A percentile compares a stretch with the other conserved stretches of the same genome.
Conservation (phyloP, 1,140 invertebrate species). For the Aphidius ervi region DNA sequence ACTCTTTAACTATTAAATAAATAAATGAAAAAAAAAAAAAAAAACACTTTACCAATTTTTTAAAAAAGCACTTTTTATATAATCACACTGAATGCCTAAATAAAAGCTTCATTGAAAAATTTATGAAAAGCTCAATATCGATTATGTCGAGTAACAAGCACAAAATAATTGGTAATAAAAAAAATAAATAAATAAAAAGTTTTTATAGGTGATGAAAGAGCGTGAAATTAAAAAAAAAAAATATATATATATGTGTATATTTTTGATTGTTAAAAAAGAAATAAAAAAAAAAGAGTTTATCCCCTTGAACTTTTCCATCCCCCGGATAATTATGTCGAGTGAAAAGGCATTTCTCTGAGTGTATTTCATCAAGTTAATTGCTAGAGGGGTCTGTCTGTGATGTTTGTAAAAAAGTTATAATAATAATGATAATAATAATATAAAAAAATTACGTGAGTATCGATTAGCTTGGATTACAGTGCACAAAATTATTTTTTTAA, state of each 20-base stretch:
- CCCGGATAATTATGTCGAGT: constrained; percentile 18
- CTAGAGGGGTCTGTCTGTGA: not conserved
- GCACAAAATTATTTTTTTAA: not conserved
- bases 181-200: not conserved
- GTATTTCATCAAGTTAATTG: constrained; percentile 23
- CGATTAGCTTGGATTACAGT: not conserved
- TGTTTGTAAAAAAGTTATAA: too few species aligned
- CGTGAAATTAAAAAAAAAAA: too few species aligned
- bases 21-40: not conserved
- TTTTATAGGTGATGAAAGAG: not conserved
- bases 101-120: too few species aligned
- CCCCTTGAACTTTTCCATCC: constrained; percentile 2
- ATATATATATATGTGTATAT: not conserved
- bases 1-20: too few species aligned
- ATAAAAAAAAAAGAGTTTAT: constrained; percentile 9
- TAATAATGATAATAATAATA: too few species aligned
- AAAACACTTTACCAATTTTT: not conserved
- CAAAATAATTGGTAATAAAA: too few species aligned
- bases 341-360: constrained; percentile 14
- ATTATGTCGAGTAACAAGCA: too few species aligned
- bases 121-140: too few species aligned
- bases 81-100: too few species aligned
- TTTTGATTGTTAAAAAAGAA: not conserved
- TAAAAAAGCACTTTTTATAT: too few species aligned
- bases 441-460: not conserved